Conservation (phyloP, 2,797 vertebrate genomes). For the Hydrolagus colliei region DNA sequence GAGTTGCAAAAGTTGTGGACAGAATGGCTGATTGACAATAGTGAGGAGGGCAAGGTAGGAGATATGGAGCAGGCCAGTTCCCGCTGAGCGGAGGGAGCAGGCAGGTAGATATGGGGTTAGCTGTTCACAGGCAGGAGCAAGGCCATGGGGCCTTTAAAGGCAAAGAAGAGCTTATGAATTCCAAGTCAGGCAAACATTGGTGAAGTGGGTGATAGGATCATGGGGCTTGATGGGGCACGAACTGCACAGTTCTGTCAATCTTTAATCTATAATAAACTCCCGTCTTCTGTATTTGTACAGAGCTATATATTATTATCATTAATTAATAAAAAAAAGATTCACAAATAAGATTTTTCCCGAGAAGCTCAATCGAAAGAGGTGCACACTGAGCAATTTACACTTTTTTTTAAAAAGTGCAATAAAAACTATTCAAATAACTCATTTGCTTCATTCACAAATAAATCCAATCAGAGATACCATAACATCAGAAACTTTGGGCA, state of each 20-base stretch:
- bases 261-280: neutral
- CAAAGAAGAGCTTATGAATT: no score
- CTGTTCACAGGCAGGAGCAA: no score
- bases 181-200: no score
- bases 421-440: neutral
- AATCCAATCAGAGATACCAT: conserved; percentile 2
- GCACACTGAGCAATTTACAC: neutral
- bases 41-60: no score
- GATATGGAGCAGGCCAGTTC: no score
- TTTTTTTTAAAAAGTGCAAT: conserved; percentile 7
- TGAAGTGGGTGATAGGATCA: no score
- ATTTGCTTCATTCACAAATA: neutral
- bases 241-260: neutral
- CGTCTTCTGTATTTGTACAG: neutral
- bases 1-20: no score
- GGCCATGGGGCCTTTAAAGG: no score
- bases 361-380: neutral
- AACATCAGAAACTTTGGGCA: neutral
- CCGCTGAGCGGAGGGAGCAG: no score
- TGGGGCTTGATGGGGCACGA: no score
- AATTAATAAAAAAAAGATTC: neutral
- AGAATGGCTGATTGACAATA: no score
- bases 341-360: neutral
- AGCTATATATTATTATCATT: neutral
- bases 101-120: no score